phyloP scores from a whole-genome alignment of 2,888 invertebrate species.

The Luperina testacea region DNA sequence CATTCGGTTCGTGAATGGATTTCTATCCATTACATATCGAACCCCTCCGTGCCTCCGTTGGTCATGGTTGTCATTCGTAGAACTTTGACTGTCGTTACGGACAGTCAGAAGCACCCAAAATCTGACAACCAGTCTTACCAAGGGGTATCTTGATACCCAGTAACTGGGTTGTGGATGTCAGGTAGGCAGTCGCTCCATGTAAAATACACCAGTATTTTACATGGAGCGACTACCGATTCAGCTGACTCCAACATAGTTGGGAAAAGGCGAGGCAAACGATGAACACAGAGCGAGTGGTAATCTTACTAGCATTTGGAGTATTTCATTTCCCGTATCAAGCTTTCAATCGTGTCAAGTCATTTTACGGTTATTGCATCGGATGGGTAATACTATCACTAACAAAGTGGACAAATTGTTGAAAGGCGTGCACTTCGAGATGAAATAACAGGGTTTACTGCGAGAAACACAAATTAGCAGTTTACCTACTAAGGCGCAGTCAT shows the following conservation, averaged over 20 bases:
- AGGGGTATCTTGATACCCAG: not conserved
- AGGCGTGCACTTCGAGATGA: conserved; percentile 8
- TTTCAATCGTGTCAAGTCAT: conserved; percentile 22
- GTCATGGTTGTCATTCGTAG: not conserved
- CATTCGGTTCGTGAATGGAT: too few species aligned
- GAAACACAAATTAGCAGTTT: conserved; percentile 31
- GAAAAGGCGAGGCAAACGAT: not conserved
- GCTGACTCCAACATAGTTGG: not conserved
- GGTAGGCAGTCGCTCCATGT: not conserved
- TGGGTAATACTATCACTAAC: conserved; percentile 3
- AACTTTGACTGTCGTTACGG: not conserved
- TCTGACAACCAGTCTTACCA: not conserved
- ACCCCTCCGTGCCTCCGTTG: not conserved
- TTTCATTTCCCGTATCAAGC: conserved; percentile 29
- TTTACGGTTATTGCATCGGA: conserved; percentile 31
- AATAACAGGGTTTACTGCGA: conserved; percentile 18
- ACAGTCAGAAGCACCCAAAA: not conserved
- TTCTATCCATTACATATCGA: too few species aligned
- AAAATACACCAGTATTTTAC: too few species aligned
- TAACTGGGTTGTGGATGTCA: not conserved
- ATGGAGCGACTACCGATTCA: too few species aligned
- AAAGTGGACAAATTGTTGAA: conserved; percentile 34
- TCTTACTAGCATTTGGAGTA: conserved; percentile 8
- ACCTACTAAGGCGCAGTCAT: conserved; percentile 3
- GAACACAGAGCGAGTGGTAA: not conserved